These are phyloP conservation scores for Drosophila quinaria DNA, from an alignment of 2,888 invertebrate species.

Conservation along the genomic window DNA sequence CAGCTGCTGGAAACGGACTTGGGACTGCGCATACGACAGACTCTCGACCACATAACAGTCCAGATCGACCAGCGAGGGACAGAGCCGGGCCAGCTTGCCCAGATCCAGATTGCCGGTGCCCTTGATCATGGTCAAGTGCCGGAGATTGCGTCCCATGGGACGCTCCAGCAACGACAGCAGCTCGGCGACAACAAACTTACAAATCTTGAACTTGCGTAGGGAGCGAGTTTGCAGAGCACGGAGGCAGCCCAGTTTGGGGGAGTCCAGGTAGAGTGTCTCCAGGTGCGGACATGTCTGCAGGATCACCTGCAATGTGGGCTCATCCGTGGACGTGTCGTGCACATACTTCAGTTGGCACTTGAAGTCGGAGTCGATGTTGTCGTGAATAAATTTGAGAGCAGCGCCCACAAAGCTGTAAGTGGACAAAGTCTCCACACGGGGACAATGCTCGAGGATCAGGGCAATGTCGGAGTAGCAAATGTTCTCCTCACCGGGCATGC, in stretches of 20 bases:
- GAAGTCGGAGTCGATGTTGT: constrained; percentile 87
- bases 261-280: constrained; percentile 89
- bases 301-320: constrained; percentile 88
- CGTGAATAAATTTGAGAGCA: constrained; percentile 87
- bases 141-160: constrained; percentile 87
- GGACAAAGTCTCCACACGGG: constrained; percentile 88
- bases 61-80: constrained; percentile 88
- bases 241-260: constrained; percentile 87
- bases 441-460: constrained; percentile 88
- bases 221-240: constrained; percentile 71
- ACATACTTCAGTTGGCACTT: constrained; percentile 89
- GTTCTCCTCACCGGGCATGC: constrained; percentile 90
- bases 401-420: constrained; percentile 90
- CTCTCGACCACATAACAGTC: constrained; percentile 90
- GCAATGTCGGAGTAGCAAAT: constrained; percentile 89
- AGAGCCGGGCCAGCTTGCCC: constrained; percentile 87
- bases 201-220: constrained; percentile 88
- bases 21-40: constrained; percentile 87
- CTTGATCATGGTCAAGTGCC: constrained; percentile 88
- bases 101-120: constrained; percentile 88
- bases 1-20: constrained; percentile 88
- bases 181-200: constrained; percentile 88
- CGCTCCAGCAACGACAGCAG: constrained; percentile 87
- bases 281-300: constrained; percentile 88
- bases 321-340: constrained; percentile 89